phyloP scores from a whole-genome alignment of 2,797 vertebrate species.

The Heterohyrax brucei region DNA sequence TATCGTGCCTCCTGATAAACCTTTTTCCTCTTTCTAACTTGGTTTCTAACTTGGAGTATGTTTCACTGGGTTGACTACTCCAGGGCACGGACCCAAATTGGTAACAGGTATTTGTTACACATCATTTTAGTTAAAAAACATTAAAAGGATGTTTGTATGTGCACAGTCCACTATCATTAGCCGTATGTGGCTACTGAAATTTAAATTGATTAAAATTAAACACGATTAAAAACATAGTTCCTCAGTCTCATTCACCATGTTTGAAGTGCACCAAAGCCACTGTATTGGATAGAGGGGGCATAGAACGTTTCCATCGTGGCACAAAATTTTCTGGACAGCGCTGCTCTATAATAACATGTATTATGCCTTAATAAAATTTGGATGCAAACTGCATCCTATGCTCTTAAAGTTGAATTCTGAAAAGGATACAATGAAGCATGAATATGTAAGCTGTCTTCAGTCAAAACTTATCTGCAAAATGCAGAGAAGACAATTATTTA shows the following conservation, averaged over 20 bases:
- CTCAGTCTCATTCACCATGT: constrained; percentile 43
- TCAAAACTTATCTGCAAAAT: constrained; percentile 41
- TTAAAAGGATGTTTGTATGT: not conserved
- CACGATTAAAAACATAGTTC: not conserved
- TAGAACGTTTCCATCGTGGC: not conserved
- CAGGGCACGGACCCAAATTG: too few relatives aligned
- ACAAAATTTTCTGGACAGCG: not conserved
- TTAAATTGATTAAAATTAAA: constrained; percentile 70
- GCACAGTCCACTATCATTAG: not conserved
- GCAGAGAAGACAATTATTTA: constrained; percentile 35
- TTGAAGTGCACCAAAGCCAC: constrained; percentile 7
- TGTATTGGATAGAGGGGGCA: not conserved
- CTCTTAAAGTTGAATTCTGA: constrained; percentile 5
- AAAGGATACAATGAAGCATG: constrained; percentile 47
- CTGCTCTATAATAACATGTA: not conserved
- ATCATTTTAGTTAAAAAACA: constrained; percentile 56
- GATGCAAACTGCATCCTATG: not conserved
- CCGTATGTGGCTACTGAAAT: not conserved
- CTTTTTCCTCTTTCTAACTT: too few relatives aligned
- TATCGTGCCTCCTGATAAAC: too few relatives aligned
- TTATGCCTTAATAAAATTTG: not conserved
- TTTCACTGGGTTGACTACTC: too few relatives aligned
- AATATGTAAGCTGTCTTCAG: constrained; percentile 27
- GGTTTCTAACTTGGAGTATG: too few relatives aligned
- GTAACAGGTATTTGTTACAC: not conserved